Evolutionary conservation across 1,140 invertebrate species (phyloP).

Genomic region (Drosophila watanabei): DNA sequence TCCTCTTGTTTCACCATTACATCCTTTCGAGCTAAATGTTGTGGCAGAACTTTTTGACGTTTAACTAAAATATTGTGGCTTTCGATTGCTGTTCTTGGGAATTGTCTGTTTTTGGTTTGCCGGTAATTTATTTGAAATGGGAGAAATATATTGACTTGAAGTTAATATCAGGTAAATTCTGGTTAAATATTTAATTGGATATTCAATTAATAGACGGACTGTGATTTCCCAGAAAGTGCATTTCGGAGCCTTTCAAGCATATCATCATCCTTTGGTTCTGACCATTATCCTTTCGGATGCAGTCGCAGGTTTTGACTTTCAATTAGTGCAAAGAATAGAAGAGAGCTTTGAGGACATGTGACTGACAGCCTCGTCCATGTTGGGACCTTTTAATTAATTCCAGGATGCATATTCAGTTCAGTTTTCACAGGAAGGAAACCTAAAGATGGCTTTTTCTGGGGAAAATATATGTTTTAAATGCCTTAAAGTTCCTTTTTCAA

Average conservation of each 20-base stretch:
- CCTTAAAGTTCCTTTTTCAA: not conserved
- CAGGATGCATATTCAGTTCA: not conserved
- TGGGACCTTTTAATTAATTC: slow-evolving; percentile 19
- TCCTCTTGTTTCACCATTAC: too few species aligned
- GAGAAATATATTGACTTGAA: too few species aligned
- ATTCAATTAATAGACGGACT: not conserved
- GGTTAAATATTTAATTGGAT: slow-evolving; percentile 2
- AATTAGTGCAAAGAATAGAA: slow-evolving; percentile 2
- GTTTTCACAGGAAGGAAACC: not conserved
- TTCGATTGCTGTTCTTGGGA: not conserved
- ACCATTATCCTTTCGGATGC: slow-evolving; percentile 14
- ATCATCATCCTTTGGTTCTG: not conserved
- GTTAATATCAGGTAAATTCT: not conserved
- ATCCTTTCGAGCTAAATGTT: not conserved
- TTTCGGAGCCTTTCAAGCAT: not conserved
- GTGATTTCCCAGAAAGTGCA: slow-evolving; percentile 5
- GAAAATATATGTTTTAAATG: not conserved
- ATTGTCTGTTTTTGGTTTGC: not conserved
- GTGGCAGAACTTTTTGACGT: not conserved
- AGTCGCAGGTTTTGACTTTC: slow-evolving; percentile 12
- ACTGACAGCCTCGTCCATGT: not conserved
- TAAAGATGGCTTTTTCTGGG: not conserved
- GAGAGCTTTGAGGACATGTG: slow-evolving; percentile 9
- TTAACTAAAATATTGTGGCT: not conserved
- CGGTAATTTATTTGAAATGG: not conserved